Conservation (phyloP, 1,140 invertebrate species). For the Mamestra configurata region DNA sequence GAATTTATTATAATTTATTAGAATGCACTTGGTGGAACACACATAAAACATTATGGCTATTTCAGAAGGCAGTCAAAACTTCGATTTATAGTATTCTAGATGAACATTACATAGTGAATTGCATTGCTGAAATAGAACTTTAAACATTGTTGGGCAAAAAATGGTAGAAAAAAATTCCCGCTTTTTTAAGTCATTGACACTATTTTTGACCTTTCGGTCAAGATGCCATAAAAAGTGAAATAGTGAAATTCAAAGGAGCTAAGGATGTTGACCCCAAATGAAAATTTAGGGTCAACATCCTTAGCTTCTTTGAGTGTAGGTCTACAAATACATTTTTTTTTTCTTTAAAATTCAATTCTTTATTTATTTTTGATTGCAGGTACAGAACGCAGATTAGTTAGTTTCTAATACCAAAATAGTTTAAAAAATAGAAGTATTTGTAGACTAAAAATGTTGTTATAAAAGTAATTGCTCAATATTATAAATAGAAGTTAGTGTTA, state of each 20-base stretch:
- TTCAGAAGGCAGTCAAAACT: neutral
- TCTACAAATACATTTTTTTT: neutral
- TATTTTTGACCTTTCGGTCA: neutral
- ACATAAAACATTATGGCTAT: neutral
- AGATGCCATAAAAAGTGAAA: too few relatives aligned
- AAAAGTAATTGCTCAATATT: conserved; percentile 68
- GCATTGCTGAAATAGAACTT: neutral
- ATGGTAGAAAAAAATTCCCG: neutral
- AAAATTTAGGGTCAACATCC: conserved; percentile 12
- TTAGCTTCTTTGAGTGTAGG: neutral
- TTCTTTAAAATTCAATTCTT: neutral
- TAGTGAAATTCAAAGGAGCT: too few relatives aligned
- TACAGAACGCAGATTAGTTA: conserved; percentile 12
- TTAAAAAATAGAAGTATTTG: conserved; percentile 52
- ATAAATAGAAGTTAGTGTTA: conserved; percentile 56
- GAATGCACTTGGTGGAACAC: neutral
- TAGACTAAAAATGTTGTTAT: conserved; percentile 62
- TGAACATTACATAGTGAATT: neutral
- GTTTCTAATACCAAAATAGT: conserved; percentile 18
- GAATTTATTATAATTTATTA: conserved; percentile 3
- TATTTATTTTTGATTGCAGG: conserved; percentile 38
- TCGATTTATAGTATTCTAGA: neutral
- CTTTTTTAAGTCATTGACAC: conserved; percentile 25
- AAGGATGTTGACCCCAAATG: too few relatives aligned
- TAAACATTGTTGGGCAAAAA: neutral